phyloP scores from a whole-genome alignment of 2,888 invertebrate genomes.

The Bellardia pandia region DNA sequence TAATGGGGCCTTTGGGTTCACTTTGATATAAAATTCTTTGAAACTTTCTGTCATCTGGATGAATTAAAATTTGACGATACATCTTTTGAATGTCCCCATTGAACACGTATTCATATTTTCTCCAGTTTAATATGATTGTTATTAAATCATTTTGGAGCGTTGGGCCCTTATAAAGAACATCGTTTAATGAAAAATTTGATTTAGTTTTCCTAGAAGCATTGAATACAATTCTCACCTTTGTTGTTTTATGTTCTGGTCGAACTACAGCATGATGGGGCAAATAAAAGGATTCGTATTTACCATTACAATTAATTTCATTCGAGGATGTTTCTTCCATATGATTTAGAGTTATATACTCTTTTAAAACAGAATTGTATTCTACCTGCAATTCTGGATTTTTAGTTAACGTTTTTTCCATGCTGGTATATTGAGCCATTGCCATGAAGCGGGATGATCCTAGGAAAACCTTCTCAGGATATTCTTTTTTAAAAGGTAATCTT shows the following conservation, averaged over 20 bases:
- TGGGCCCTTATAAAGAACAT: constrained; percentile 60
- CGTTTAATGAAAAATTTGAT: constrained; percentile 60
- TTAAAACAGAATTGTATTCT: neutral
- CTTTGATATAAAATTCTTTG: too few species aligned
- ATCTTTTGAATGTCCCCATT: constrained; percentile 73
- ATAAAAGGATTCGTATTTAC: constrained; percentile 45
- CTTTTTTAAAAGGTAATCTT: constrained; percentile 40
- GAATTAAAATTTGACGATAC: constrained; percentile 68
- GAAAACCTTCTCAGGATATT: neutral
- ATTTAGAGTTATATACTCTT: constrained; percentile 17
- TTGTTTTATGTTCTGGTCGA: constrained; percentile 51
- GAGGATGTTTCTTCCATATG: constrained; percentile 35
- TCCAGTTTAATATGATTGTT: constrained; percentile 50
- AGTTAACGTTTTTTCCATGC: neutral
- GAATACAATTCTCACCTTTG: constrained; percentile 71
- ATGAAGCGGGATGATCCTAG: constrained; percentile 10
- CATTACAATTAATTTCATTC: constrained; percentile 14
- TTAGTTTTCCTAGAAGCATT: constrained; percentile 65
- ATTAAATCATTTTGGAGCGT: constrained; percentile 66
- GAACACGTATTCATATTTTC: constrained; percentile 61
- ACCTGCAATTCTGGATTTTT: neutral
- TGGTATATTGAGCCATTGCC: neutral
- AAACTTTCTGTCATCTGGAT: constrained; percentile 29
- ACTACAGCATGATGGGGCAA: constrained; percentile 70
- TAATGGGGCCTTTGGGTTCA: neutral